phyloP scores from a whole-genome alignment of 2,797 vertebrate genomes.

The Hippoglossus hippoglossus region DNA sequence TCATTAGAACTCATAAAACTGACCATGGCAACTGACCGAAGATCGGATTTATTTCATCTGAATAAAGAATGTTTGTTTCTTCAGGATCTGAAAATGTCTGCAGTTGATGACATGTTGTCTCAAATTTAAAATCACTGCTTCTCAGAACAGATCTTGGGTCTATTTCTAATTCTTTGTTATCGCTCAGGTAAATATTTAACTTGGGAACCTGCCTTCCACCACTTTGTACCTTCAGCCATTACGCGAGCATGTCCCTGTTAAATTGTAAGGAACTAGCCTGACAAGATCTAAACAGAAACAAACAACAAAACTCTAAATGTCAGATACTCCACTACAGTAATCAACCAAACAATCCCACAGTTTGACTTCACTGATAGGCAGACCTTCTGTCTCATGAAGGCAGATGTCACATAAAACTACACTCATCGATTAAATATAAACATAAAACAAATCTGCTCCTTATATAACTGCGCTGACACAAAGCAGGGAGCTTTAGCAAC shows the following conservation, averaged over 20 bases:
- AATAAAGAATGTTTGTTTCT: too few species aligned
- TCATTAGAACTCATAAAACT: too few species aligned
- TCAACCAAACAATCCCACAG: conserved; percentile 38
- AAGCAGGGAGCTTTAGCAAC: conserved; percentile 57
- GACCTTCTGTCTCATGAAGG: conserved; percentile 47
- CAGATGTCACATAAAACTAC: conserved; percentile 61
- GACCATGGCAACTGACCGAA: too few species aligned
- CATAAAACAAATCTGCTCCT: conserved; percentile 62
- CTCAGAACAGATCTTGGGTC: neutral
- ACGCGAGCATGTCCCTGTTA: neutral
- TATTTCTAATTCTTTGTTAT: neutral
- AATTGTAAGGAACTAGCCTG: neutral
- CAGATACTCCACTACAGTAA: conserved; percentile 20
- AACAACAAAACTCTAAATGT: neutral
- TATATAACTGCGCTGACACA: conserved; percentile 57
- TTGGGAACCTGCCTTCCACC: neutral
- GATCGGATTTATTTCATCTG: too few species aligned
- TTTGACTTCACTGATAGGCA: conserved; percentile 70
- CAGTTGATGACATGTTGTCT: too few species aligned
- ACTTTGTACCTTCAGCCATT: neutral
- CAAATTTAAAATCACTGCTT: neutral
- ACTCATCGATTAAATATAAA: conserved; percentile 65
- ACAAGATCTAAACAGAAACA: neutral
- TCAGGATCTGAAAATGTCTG: too few species aligned
- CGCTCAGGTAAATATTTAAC: neutral